A percentile compares a stretch with the other conserved stretches of the same genome.
Conservation (phyloP, 2,888 invertebrate species). For the Yponomeuta sedellus region DNA sequence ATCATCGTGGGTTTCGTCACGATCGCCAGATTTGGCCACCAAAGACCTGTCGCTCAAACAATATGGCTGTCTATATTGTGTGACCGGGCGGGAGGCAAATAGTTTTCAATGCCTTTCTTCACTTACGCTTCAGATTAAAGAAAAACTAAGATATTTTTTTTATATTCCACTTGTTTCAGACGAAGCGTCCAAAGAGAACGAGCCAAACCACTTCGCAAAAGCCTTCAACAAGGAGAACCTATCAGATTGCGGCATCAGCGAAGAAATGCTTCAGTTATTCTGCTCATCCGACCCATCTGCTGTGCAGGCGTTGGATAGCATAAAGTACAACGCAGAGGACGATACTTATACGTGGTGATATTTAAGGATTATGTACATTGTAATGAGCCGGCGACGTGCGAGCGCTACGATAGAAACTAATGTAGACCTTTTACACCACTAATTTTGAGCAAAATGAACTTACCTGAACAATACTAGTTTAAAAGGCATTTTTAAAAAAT, state of each 20-base stretch:
- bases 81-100: no score
- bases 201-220: slow-evolving; percentile 67
- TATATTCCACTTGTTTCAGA: slow-evolving; percentile 41
- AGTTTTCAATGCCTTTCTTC: no score
- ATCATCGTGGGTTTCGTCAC: no score
- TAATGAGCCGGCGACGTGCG: background rate
- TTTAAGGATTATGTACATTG: slow-evolving; percentile 7
- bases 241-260: slow-evolving; percentile 88
- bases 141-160: no score
- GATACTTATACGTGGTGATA: slow-evolving; percentile 73
- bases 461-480: no score
- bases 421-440: no score
- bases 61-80: no score
- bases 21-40: no score
- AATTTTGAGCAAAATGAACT: no score
- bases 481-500: no score
- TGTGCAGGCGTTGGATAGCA: slow-evolving; percentile 77
- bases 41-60: no score
- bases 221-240: slow-evolving; percentile 90
- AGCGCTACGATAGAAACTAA: background rate
- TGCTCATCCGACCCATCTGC: slow-evolving; percentile 76
- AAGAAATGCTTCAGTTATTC: slow-evolving; percentile 79
- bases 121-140: no score
- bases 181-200: slow-evolving; percentile 65
- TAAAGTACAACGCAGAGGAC: slow-evolving; percentile 79